These are phyloP conservation scores for Drosophila mayri DNA, from an alignment of 1,140 invertebrate species.

Conservation along the genomic window DNA sequence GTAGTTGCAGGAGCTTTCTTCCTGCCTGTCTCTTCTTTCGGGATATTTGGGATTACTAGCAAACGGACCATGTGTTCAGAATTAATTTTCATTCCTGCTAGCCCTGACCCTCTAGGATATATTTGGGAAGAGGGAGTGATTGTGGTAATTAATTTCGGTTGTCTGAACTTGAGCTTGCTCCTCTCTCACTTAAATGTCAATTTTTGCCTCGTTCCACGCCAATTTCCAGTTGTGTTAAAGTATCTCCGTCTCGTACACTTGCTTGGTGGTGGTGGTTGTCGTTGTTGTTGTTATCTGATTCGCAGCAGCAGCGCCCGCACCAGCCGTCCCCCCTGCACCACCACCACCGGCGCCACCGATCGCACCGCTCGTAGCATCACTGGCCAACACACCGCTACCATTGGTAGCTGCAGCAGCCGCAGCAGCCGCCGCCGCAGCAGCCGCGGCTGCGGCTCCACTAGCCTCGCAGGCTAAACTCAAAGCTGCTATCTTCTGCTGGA, in stretches of 20 bases:
- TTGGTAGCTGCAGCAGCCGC: conserved; percentile 56
- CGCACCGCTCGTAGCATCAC: conserved; percentile 80
- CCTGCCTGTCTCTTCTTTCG: background rate
- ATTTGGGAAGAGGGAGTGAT: background rate
- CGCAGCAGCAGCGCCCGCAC: conserved; percentile 48
- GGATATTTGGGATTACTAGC: background rate
- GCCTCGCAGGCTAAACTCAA: conserved; percentile 66
- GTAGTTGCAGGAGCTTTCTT: conserved; percentile 1
- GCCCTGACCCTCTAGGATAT: background rate
- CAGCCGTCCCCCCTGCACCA: conserved; percentile 27
- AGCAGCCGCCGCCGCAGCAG: conserved; percentile 85
- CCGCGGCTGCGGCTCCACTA: conserved; percentile 87
- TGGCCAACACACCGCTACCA: conserved; percentile 65
- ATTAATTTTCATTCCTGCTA: background rate
- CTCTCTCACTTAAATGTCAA: conserved; percentile 69
- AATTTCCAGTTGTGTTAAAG: conserved; percentile 87
- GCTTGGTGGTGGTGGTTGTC: conserved; percentile 87
- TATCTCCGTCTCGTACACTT: conserved; percentile 95
- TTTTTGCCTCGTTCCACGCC: conserved; percentile 84
- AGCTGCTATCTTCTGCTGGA: conserved; percentile 92
- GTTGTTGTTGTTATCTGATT: conserved; percentile 37
- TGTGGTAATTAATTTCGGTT: background rate
- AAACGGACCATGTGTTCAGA: conserved; percentile 12
- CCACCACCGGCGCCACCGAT: conserved; percentile 54
- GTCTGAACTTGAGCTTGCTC: background rate